Base-by-base conservation (phyloP, 1,140 invertebrate genomes). In the Archivesica marissinica region DNA sequence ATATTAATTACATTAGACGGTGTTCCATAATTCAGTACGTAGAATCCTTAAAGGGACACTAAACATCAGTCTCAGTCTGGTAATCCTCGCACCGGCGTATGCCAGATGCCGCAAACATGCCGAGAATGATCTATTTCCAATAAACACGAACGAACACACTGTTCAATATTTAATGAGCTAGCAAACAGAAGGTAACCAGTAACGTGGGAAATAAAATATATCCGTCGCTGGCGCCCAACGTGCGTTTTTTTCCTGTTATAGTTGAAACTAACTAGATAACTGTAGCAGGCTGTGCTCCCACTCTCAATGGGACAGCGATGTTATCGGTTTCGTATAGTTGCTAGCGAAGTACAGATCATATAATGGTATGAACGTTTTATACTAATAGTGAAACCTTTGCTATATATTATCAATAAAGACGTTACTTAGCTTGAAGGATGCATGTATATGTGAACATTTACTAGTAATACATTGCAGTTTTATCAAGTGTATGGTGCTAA, bases 111-210 rank as follows among this genome's bases (percentile, higher is more conserved):
- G 59, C 1, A 30, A 64, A 6, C 54, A 20, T 2, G 23, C 54
- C 25, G 4, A 59, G 23, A 30, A 59, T 59, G 33, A 64, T 64
- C 59, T 35, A 64, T 64, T 64, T 64, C 59, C 59, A 64, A 64
- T 64, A 35, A 64, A 64, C 59, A 33, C 30, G 59, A 64, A 20
- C 59, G 30, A 33, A 25, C 59, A 35, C 33, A 64, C 30, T 35
- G 59, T 64, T 64, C 59, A 64, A 64, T 64, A 64, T 64, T 64
- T 64, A 64, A 64, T 64, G 59, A 64, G 59, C 9, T 35, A 4
- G 30, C n/a, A 35, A 64, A 64, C 59, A 64, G 59, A 64, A 35
- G 59, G 59, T 64, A 64, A 64, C 59, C 59, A 64, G 38, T 64
- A 64, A 64, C 33, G 59, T 33, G 59, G 3, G 59, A 64, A 64